These are phyloP conservation scores for Corythoichthys haematopterus DNA, from an alignment of 2,113 vertebrate genomes.

Conservation along the genomic window DNA sequence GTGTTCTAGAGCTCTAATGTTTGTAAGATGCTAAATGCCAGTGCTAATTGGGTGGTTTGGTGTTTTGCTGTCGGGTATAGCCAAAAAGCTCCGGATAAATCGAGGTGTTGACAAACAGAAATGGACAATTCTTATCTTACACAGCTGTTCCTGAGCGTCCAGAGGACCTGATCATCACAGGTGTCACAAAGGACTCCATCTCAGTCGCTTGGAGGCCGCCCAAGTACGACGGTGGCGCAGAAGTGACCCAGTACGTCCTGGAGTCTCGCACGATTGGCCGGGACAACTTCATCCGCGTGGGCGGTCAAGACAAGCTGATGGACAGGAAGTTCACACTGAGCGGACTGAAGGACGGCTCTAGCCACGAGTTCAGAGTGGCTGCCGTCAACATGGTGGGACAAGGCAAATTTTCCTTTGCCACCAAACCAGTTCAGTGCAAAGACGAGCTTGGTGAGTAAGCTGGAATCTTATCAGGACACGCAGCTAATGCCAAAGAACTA, in stretches of 20 bases:
- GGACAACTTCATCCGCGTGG: constrained; percentile 82
- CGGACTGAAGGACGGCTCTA: constrained; percentile 89
- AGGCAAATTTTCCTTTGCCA: constrained; percentile 91
- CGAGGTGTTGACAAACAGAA: not conserved
- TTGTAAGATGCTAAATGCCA: too few relatives aligned
- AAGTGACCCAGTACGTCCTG: constrained; percentile 87
- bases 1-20: constrained; percentile 26
- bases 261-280: constrained; percentile 89
- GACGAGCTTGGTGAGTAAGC: constrained; percentile 85
- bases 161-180: constrained; percentile 88
- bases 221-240: constrained; percentile 93
- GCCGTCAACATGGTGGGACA: constrained; percentile 90
- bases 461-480: not conserved
- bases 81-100: not conserved
- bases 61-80: too few relatives aligned
- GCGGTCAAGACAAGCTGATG: constrained; percentile 85
- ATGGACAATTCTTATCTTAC: not conserved
- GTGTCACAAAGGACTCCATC: constrained; percentile 85
- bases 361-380: constrained; percentile 91
- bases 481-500: too few relatives aligned
- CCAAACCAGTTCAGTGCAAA: constrained; percentile 95
- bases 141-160: constrained; percentile 93
- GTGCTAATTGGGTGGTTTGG: too few relatives aligned
- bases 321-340: constrained; percentile 83
- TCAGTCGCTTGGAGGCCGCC: constrained; percentile 90